Evolutionary conservation across 1,140 invertebrate species (phyloP), one percentile per base, ranked within the genome.

Genomic region (Meloidogyne hapla): DNA sequence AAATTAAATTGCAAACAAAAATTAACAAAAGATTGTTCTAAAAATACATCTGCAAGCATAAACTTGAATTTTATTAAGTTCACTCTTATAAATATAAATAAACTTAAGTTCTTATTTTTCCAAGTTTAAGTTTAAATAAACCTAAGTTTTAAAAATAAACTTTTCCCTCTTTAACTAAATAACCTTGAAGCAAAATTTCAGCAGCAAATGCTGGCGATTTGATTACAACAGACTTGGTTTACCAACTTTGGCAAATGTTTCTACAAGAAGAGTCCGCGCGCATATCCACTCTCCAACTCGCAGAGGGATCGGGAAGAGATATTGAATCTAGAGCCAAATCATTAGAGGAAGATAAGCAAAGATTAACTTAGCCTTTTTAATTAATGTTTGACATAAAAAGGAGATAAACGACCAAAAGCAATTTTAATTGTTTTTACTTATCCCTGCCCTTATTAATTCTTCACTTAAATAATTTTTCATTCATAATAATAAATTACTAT

Each of bases 151-250:
- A 15, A 15, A 15, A 45, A n/a, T n/a, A n/a, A n/a, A n/a, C n/a
- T n/a, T n/a, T n/a, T n/a, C n/a, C n/a, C n/a, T n/a, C n/a, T n/a
- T n/a, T n/a, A n/a, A n/a, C n/a, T n/a, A n/a, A n/a, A n/a, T n/a
- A n/a, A 42, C 9, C 8, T 42, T 42, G 40, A 42, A 42, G 1
- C 40, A n/a, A 42, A 42, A 8, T 65, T 72, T 72, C n/a, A 73
- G 77, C 85, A 12, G 74, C 80, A 40, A 86, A 86, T 76, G 85
- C 86, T 12, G 85, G 85, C 62, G 85, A 87, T 69, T 64, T 86
- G 23, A 82, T 87, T 48, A 79, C 84, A 45, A 83, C 85, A 12
- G 85, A 86, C 63, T 61, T 86, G 23, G 78, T 87, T 10, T 80
- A 72, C n/a, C 69, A 83, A 21, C 76, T 86, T 15, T 86, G 86